Base-by-base conservation (phyloP, 2,888 invertebrate species). In the Hyposoter didymator region DNA sequence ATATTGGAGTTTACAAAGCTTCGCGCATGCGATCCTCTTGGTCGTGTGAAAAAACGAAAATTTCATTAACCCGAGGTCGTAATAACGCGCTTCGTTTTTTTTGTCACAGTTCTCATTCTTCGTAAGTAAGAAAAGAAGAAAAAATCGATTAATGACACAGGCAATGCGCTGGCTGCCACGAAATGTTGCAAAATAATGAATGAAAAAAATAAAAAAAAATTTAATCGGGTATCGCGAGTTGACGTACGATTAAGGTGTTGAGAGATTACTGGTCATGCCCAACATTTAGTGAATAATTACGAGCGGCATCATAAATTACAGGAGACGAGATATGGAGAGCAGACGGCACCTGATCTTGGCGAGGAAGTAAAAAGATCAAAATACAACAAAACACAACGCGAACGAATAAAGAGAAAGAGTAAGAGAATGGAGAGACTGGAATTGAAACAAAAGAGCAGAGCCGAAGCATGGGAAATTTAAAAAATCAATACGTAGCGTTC, bases 401-500 rank as follows among this genome's bases (percentile, higher is more conserved):
- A 55, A 17, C 59, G 55, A 73, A 28, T 47, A 43, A n/a, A n/a
- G 22, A 6, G 14, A 47, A 69, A 19, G 69, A 12, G 12, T 14
- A 28, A 28, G 55, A 76, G 32, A 67, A 59, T 28, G 59, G 1
- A 59, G 5, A 59, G 59, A 59, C 12, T 22, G 2, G 6, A 59
- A 59, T 28, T 32, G 55, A 45, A 59, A 69, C 17, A 35, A 47
- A 76, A 76, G 49, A 62, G 17, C 4, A 1, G 45, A 45, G 69
- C 35, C 69, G 64, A 59, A 72, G 7, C 39, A 62, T 72, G 69
- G 52, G 79, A 72, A 35, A 12, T 78, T 59, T 59, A 35, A 45
- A 79, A 79, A 79, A 79, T 79, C 79, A 72, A 79, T 79, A 66
- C 45, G n/a, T n/a, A 32, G 17, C 67, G 78, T 22, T 67, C 69